Evolutionary conservation across 2,888 invertebrate species (phyloP).

Genomic region (Hipparchia semele): DNA sequence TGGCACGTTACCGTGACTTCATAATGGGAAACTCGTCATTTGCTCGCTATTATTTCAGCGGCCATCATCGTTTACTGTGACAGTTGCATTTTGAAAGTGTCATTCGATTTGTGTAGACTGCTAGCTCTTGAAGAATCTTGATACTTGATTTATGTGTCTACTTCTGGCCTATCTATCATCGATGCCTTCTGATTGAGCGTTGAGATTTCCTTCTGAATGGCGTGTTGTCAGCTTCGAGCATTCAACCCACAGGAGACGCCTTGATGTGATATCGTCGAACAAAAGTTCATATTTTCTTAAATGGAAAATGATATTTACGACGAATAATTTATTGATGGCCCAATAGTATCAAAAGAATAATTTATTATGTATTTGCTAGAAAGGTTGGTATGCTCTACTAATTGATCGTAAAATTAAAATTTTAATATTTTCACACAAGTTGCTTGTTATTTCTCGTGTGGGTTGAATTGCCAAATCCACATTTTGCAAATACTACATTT

Average conservation of each 20-base stretch:
- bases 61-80: constrained; percentile 54
- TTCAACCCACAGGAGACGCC: constrained; percentile 16
- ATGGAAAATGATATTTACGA: constrained; percentile 15
- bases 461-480: neutral
- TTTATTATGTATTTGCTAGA: neutral
- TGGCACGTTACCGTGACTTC: constrained; percentile 43
- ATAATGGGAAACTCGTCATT: constrained; percentile 53
- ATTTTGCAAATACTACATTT: neutral
- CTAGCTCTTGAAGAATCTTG: constrained; percentile 15
- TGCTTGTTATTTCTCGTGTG: neutral
- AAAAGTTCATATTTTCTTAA: constrained; percentile 22
- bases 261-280: constrained; percentile 17
- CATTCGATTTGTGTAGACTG: constrained; percentile 35
- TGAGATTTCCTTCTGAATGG: constrained; percentile 21
- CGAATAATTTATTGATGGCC: constrained; percentile 9
- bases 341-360: neutral
- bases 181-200: constrained; percentile 20
- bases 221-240: constrained; percentile 19
- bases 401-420: neutral
- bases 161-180: constrained; percentile 19
- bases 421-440: too few relatives aligned
- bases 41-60: constrained; percentile 54
- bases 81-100: constrained; percentile 60
- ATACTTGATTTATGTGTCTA: constrained; percentile 20
- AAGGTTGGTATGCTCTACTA: neutral